These are phyloP conservation scores for Coenobita brevimanus DNA, from an alignment of 1,140 invertebrate species.

Conservation along the genomic window DNA sequence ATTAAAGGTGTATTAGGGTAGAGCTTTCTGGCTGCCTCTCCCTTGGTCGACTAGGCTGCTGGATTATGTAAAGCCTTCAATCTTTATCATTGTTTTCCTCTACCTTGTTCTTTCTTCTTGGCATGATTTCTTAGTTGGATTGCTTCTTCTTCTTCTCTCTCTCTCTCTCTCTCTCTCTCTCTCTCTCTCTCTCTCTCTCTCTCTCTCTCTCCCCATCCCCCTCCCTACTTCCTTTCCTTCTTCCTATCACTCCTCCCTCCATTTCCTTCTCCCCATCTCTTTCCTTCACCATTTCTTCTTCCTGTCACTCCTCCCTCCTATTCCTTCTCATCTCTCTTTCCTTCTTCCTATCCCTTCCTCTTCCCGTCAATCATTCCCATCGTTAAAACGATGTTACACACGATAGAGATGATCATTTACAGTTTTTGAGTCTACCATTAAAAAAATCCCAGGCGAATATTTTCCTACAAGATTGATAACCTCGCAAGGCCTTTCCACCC, in stretches of 20 bases:
- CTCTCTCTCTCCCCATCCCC: neutral
- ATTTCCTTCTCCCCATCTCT: neutral
- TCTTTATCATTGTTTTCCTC: too few relatives aligned
- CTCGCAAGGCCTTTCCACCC: too few relatives aligned
- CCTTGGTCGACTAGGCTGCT: too few relatives aligned
- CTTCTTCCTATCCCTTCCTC: neutral
- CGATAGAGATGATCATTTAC: neutral
- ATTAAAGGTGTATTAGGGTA: neutral
- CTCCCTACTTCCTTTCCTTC: neutral
- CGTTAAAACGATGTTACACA: neutral
- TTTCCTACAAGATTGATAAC: too few relatives aligned
- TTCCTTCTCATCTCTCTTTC: neutral
- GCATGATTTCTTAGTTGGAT: neutral
- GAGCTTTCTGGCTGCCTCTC: too few relatives aligned
- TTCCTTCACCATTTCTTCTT: neutral
- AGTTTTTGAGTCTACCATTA: neutral
- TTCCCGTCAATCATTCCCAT: neutral
- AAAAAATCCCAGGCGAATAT: too few relatives aligned
- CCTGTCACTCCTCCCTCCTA: neutral
- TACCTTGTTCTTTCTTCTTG: neutral
- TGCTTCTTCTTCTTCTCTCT: neutral
- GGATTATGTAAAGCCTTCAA: too few relatives aligned
- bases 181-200: slow-evolving; percentile 6
- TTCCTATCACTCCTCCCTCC: neutral
- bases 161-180: slow-evolving; percentile 1